Percentiles rank a stretch among this genome's conserved stretches.
These are phyloP conservation scores for Acronicta alni DNA, from an alignment of 2,888 invertebrate species.

Conservation along the genomic window DNA sequence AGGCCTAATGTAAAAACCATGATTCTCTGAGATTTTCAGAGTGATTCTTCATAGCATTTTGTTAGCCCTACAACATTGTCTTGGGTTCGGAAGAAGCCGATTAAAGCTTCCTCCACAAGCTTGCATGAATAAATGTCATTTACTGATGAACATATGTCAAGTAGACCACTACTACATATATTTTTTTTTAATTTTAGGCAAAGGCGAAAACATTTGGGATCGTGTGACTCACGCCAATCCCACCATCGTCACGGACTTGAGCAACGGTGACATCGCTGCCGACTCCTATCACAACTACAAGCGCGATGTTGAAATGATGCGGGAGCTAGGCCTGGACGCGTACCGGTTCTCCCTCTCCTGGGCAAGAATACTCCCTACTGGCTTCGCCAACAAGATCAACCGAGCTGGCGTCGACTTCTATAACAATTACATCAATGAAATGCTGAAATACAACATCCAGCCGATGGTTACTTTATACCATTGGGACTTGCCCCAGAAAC, in stretches of 20 bases:
- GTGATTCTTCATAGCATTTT: too few species aligned
- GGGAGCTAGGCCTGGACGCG: slow-evolving; percentile 65
- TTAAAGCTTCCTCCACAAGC: too few species aligned
- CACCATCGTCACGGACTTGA: slow-evolving; percentile 63
- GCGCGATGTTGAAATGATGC: slow-evolving; percentile 85
- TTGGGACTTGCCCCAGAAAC: slow-evolving; percentile 86
- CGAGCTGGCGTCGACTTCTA: slow-evolving; percentile 90
- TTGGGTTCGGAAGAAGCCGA: too few species aligned
- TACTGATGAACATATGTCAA: too few species aligned
- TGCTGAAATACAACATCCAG: slow-evolving; percentile 89
- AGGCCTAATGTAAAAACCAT: too few species aligned
- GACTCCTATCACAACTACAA: slow-evolving; percentile 90
- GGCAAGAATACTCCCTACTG: slow-evolving; percentile 68
- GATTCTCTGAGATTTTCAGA: too few species aligned
- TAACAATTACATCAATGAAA: slow-evolving; percentile 90
- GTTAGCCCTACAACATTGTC: too few species aligned
- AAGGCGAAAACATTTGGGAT: slow-evolving; percentile 73
- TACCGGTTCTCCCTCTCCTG: slow-evolving; percentile 90
- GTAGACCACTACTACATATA: too few species aligned
- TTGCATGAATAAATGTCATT: too few species aligned
- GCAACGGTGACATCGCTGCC: slow-evolving; percentile 89
- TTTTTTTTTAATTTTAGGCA: neutral
- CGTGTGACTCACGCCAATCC: slow-evolving; percentile 69
- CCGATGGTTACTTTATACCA: slow-evolving; percentile 90
- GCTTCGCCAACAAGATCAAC: slow-evolving; percentile 83